Evolutionary conservation across 2,888 invertebrate species (phyloP).

Genomic region (Psylliodes chrysocephalus): DNA sequence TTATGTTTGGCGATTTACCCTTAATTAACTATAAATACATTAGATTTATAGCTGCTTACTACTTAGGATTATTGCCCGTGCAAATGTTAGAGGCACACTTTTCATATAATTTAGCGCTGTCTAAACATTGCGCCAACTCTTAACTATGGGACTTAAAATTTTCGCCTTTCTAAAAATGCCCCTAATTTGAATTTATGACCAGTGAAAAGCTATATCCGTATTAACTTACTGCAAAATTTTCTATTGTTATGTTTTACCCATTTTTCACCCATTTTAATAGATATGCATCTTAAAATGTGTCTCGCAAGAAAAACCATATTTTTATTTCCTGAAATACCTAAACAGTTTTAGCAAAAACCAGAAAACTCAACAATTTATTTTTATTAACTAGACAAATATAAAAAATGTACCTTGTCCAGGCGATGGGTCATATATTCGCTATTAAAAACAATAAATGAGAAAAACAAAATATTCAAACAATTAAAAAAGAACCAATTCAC

Average conservation of each 20-base stretch:
- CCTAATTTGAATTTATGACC: constrained; percentile 22
- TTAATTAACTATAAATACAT: constrained; percentile 43
- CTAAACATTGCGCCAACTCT: constrained; percentile 25
- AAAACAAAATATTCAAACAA: too few species aligned
- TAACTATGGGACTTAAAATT: constrained; percentile 1
- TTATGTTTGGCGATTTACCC: constrained; percentile 41
- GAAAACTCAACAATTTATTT: too few species aligned
- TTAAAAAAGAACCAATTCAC: too few species aligned
- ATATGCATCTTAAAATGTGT: too few species aligned
- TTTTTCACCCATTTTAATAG: too few species aligned
- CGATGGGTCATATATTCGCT: too few species aligned
- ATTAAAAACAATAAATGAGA: too few species aligned
- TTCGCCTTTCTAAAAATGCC: not conserved
- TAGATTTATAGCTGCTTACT: constrained; percentile 39
- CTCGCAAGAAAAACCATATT: too few species aligned
- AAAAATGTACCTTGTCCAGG: too few species aligned
- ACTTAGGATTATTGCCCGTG: constrained; percentile 37
- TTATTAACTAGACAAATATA: too few species aligned
- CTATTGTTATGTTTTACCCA: not conserved
- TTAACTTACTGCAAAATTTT: not conserved
- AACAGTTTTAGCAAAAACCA: too few species aligned
- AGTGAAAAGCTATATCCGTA: not conserved
- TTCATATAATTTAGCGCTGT: constrained; percentile 25
- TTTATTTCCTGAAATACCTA: too few species aligned
- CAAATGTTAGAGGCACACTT: constrained; percentile 34